A percentile compares a stretch with the other conserved stretches of the same genome.
Evolutionary conservation across 2,888 invertebrate species (phyloP).

Genomic region (Aleiodes testaceus): DNA sequence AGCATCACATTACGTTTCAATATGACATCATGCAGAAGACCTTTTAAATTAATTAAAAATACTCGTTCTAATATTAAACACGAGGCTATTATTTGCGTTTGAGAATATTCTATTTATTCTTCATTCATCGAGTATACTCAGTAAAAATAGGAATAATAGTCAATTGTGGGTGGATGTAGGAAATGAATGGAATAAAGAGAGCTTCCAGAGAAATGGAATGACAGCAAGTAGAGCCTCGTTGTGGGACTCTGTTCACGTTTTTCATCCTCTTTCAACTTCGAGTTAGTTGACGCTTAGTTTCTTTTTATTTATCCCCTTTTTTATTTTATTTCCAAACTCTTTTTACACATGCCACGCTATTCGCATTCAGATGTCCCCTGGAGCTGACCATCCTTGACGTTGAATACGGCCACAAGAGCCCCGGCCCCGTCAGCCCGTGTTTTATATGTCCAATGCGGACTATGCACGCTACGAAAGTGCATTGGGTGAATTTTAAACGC

Average conservation of each 20-base stretch:
- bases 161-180: slow-evolving; percentile 12
- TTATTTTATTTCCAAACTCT: slow-evolving; percentile 13
- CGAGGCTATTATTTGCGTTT: too few species aligned
- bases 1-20: too few species aligned
- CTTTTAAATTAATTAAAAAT: too few species aligned
- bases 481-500: slow-evolving; percentile 34
- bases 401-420: slow-evolving; percentile 35
- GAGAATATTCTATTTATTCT: not conserved
- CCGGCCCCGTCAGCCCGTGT: slow-evolving; percentile 20
- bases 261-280: slow-evolving; percentile 30
- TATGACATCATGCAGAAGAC: too few species aligned
- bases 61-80: too few species aligned
- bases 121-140: not conserved
- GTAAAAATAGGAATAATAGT: slow-evolving; percentile 21
- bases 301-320: not conserved
- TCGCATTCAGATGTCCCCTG: slow-evolving; percentile 32
- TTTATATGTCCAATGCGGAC: slow-evolving; percentile 23
- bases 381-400: slow-evolving; percentile 34
- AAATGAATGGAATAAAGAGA: slow-evolving; percentile 13
- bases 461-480: slow-evolving; percentile 34
- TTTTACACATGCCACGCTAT: slow-evolving; percentile 28
- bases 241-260: slow-evolving; percentile 26
- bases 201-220: slow-evolving; percentile 10
- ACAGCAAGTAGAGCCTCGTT: slow-evolving; percentile 2
- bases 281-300: slow-evolving; percentile 27